A percentile compares a stretch with the other conserved stretches of the same genome.
Conservation (phyloP, 2,888 invertebrate species). For the Fragum sueziense region DNA sequence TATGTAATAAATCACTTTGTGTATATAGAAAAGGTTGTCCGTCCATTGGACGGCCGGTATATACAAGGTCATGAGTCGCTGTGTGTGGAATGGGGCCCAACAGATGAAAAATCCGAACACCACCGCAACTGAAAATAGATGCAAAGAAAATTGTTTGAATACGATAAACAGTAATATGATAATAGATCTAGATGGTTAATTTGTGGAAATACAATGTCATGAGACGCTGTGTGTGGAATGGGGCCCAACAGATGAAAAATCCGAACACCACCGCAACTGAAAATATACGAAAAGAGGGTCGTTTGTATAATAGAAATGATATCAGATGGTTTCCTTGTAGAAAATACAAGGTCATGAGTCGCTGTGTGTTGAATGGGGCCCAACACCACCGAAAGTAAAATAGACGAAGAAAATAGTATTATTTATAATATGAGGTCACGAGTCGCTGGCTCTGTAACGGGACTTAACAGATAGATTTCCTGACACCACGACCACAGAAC, state of each 20-base stretch:
- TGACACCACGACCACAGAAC: too few species aligned
- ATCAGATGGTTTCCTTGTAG: too few species aligned
- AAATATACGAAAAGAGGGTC: too few species aligned
- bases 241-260: constrained; percentile 81
- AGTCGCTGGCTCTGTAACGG: too few species aligned
- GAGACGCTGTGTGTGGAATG: constrained; percentile 79
- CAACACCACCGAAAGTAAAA: constrained; percentile 80
- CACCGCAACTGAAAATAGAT: constrained; percentile 73
- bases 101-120: constrained; percentile 80
- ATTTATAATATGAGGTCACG: too few species aligned
- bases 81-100: constrained; percentile 80
- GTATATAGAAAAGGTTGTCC: constrained; percentile 84
- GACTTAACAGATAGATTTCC: too few species aligned
- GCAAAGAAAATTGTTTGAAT: too few species aligned
- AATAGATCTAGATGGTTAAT: too few species aligned
- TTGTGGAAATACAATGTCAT: constrained; percentile 93
- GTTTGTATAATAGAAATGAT: too few species aligned
- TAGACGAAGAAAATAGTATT: background rate
- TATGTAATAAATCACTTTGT: constrained; percentile 89
- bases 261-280: constrained; percentile 80
- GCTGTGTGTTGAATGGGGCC: constrained; percentile 80
- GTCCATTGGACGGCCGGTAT: constrained; percentile 69
- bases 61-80: constrained; percentile 88
- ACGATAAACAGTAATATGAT: background rate
- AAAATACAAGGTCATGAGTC: constrained; percentile 88